Percentiles rank a stretch among this genome's conserved stretches.
Conservation (phyloP, 2,888 invertebrate genomes). For the Eristalis arbustorum region DNA sequence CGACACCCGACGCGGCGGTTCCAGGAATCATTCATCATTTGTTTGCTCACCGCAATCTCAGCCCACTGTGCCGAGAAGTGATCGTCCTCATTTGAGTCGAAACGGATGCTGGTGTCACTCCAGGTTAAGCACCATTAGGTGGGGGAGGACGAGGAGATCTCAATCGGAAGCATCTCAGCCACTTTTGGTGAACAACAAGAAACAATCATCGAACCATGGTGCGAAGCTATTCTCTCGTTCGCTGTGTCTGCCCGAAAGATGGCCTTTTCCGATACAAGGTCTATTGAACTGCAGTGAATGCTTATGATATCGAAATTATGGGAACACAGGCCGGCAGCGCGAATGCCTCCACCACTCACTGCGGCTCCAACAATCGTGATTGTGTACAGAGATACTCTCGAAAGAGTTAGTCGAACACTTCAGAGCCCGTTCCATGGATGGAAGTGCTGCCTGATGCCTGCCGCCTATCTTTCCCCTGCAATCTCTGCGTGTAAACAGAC, state of each 20-base stretch:
- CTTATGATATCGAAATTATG: constrained; percentile 61
- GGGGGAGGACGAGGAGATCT: constrained; percentile 5
- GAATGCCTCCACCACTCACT: constrained; percentile 48
- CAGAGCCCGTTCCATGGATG: constrained; percentile 37
- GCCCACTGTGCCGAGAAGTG: neutral
- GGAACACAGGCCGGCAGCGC: constrained; percentile 58
- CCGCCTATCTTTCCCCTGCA: constrained; percentile 36
- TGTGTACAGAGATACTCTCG: constrained; percentile 42
- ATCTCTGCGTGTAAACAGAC: constrained; percentile 49
- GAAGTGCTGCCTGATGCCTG: constrained; percentile 1
- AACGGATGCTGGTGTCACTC: constrained; percentile 13
- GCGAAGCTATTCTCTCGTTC: constrained; percentile 59
- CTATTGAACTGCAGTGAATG: constrained; percentile 64
- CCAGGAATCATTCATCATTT: constrained; percentile 25
- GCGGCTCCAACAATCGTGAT: constrained; percentile 55
- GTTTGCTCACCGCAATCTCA: constrained; percentile 11
- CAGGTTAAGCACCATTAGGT: constrained; percentile 19
- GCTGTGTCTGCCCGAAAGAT: constrained; percentile 25
- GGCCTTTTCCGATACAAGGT: constrained; percentile 64
- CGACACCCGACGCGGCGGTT: constrained; percentile 12
- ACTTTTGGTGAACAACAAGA: constrained; percentile 9
- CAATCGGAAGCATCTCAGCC: constrained; percentile 32
- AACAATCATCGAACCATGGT: constrained; percentile 54
- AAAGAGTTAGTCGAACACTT: constrained; percentile 58
- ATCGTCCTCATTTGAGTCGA: constrained; percentile 13